These are phyloP conservation scores for Trichacis sp. DNA, from an alignment of 2,888 invertebrate species.

Conservation along the genomic window DNA sequence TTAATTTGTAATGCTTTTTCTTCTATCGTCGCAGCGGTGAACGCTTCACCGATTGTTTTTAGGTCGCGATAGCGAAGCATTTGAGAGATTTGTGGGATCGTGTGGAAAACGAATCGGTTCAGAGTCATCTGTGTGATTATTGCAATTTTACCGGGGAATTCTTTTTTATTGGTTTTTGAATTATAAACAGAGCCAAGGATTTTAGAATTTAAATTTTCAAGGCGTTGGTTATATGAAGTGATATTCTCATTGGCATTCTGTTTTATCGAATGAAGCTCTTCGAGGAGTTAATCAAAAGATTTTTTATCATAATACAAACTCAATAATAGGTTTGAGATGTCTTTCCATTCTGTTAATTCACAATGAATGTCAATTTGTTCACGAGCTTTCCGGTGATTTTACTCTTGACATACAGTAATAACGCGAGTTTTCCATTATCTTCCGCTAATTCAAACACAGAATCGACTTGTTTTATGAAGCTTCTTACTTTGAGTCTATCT, in stretches of 20 bases:
- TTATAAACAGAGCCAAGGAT: too few species aligned
- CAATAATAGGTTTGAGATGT: constrained; percentile 26
- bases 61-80: constrained; percentile 51
- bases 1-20: too few species aligned
- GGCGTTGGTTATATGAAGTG: too few species aligned
- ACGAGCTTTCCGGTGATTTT: constrained; percentile 45
- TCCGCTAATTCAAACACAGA: constrained; percentile 8
- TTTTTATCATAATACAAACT: constrained; percentile 46
- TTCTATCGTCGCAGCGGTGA: constrained; percentile 47
- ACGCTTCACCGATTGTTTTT: constrained; percentile 33
- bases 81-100: too few species aligned
- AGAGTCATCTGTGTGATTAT: too few species aligned
- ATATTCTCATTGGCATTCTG: constrained; percentile 46
- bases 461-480: constrained; percentile 17
- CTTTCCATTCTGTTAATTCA: constrained; percentile 40
- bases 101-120: too few species aligned
- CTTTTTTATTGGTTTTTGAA: constrained; percentile 49
- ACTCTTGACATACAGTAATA: too few species aligned
- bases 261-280: constrained; percentile 48
- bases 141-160: constrained; percentile 47
- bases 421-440: constrained; percentile 15
- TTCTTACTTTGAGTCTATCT: constrained; percentile 12
- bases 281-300: too few species aligned
- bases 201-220: too few species aligned
- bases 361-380: too few species aligned